These are phyloP conservation scores for Cinclus cinclus DNA, from an alignment of 2,113 vertebrate genomes.

Conservation along the genomic window DNA sequence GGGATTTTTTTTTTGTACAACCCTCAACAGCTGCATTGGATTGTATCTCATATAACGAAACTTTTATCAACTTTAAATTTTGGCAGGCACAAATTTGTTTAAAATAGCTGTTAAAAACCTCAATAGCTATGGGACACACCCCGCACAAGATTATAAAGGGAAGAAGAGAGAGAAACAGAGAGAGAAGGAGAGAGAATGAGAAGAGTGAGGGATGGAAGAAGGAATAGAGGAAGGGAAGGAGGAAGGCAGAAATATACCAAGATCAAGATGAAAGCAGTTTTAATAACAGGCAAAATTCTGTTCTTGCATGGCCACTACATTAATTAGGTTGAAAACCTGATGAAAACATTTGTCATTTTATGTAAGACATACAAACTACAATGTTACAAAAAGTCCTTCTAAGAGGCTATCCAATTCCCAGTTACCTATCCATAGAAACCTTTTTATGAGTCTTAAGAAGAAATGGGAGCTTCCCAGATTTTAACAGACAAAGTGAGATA, in stretches of 20 bases:
- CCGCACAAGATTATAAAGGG: neutral
- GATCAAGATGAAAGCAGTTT: neutral
- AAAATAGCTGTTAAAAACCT: neutral
- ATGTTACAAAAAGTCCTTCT: neutral
- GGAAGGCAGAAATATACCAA: neutral
- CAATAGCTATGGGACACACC: neutral
- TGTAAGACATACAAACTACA: neutral
- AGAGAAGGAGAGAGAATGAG: neutral
- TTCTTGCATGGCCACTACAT: neutral
- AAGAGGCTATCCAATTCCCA: neutral
- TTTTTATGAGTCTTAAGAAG: neutral
- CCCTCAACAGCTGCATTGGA: neutral
- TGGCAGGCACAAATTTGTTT: neutral
- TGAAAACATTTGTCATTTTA: neutral
- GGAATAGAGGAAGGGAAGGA: neutral
- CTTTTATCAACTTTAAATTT: neutral
- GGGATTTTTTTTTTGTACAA: neutral
- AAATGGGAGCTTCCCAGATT: neutral
- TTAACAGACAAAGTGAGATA: neutral
- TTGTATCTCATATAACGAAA: neutral
- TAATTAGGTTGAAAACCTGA: neutral
- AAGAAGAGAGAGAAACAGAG: neutral
- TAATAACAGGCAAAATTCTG: neutral
- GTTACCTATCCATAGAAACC: neutral
- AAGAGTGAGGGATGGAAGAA: neutral